These are phyloP conservation scores for Oncorhynchus clarkii DNA, from an alignment of 2,113 vertebrate species.

Conservation along the genomic window DNA sequence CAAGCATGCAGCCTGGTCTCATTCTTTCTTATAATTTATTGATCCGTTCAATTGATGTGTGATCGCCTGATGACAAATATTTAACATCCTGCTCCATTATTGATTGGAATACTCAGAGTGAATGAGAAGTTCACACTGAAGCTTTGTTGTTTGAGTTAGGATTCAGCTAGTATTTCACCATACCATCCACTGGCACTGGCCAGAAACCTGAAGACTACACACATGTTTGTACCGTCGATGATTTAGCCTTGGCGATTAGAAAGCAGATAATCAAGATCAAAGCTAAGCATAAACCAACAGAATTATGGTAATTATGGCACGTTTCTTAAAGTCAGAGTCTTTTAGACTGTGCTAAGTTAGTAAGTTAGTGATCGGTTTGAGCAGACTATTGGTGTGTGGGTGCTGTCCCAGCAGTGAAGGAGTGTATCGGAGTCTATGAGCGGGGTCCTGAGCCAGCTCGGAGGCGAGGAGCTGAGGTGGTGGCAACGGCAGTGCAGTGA, in stretches of 20 bases:
- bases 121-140: conserved; percentile 36
- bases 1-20: conserved; percentile 16
- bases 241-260: too few relatives aligned
- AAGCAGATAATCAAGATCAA: too few relatives aligned
- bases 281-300: too few relatives aligned
- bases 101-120: conserved; percentile 43
- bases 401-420: conserved; percentile 15
- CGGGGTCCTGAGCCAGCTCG: not conserved
- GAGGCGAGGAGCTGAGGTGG: not conserved
- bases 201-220: too few relatives aligned
- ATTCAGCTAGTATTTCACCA: too few relatives aligned
- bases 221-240: too few relatives aligned
- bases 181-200: too few relatives aligned
- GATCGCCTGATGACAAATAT: conserved; percentile 67
- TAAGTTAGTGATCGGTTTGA: not conserved
- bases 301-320: too few relatives aligned
- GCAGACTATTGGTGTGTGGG: conserved; percentile 30
- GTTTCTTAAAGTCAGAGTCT: too few relatives aligned
- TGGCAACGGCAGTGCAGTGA: conserved; percentile 53
- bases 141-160: not conserved
- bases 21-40: conserved; percentile 51
- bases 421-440: not conserved
- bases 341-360: too few relatives aligned
- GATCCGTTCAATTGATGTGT: conserved; percentile 61
- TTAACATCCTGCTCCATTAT: conserved; percentile 60